A percentile compares a stretch with the other conserved stretches of the same genome.
Evolutionary conservation across 1,140 invertebrate species (phyloP).

Genomic region (Pseudomyrmex concolor): DNA sequence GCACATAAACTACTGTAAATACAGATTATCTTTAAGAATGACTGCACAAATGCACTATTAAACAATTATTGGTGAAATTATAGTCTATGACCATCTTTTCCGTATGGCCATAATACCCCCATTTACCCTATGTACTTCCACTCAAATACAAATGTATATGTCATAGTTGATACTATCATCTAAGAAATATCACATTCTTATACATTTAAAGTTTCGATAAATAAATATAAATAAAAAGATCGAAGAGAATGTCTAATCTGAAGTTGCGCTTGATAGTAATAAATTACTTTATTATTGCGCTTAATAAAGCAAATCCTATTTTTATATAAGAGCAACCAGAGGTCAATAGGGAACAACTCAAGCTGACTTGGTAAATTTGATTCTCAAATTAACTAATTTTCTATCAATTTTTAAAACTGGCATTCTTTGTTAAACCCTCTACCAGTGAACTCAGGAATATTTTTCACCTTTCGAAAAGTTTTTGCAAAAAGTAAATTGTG

Average conservation of each 20-base stretch:
- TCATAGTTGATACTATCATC: constrained; percentile 36
- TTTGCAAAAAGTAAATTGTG: too few species aligned
- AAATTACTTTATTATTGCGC: constrained; percentile 14
- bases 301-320: not conserved
- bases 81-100: too few species aligned
- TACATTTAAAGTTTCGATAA: constrained; percentile 43
- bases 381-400: not conserved
- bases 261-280: not conserved
- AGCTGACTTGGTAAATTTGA: not conserved
- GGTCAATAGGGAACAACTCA: not conserved
- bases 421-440: too few species aligned
- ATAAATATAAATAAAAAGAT: constrained; percentile 4
- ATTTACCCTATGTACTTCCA: too few species aligned
- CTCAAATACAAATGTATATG: constrained; percentile 23
- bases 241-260: not conserved
- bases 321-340: too few species aligned
- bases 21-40: too few species aligned
- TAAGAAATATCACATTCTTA: constrained; percentile 51
- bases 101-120: too few species aligned
- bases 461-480: too few species aligned
- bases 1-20: too few species aligned
- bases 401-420: not conserved
- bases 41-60: too few species aligned
- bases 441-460: too few species aligned
- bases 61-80: too few species aligned